Evolutionary conservation across 2,797 vertebrate species (phyloP).

Genomic region (Rachycentron canadum): DNA sequence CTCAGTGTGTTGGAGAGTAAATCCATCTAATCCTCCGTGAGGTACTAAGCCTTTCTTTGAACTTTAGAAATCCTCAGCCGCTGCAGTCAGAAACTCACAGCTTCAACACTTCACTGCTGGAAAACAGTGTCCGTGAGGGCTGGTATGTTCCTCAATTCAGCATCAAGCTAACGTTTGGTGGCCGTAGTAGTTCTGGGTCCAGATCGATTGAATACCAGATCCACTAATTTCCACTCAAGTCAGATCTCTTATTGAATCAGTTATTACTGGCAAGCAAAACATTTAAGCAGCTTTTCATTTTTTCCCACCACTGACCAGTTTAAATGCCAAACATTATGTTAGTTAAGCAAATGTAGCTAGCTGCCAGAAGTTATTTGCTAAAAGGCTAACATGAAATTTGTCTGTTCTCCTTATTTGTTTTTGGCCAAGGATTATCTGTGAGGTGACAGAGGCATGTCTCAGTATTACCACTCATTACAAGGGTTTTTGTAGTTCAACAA

Average conservation of each 20-base stretch:
- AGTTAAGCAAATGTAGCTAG: no score
- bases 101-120: slow-evolving; percentile 5
- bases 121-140: slow-evolving; percentile 15
- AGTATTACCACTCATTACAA: no score
- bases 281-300: not conserved
- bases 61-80: slow-evolving; percentile 60
- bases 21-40: slow-evolving; percentile 63
- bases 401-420: not conserved
- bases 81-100: slow-evolving; percentile 44
- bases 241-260: not conserved
- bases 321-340: not conserved
- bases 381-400: no score
- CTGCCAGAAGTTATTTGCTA: no score
- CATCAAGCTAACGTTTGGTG: not conserved
- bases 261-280: no score
- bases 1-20: slow-evolving; percentile 34
- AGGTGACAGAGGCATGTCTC: not conserved
- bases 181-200: not conserved
- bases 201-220: not conserved
- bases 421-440: not conserved
- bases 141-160: not conserved
- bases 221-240: not conserved
- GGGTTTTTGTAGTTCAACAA: no score
- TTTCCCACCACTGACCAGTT: not conserved
- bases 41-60: slow-evolving; percentile 72